Evolutionary conservation across 2,113 vertebrate species (phyloP), one percentile per base, ranked within the genome.

Genomic region (Lagopus leucura): DNA sequence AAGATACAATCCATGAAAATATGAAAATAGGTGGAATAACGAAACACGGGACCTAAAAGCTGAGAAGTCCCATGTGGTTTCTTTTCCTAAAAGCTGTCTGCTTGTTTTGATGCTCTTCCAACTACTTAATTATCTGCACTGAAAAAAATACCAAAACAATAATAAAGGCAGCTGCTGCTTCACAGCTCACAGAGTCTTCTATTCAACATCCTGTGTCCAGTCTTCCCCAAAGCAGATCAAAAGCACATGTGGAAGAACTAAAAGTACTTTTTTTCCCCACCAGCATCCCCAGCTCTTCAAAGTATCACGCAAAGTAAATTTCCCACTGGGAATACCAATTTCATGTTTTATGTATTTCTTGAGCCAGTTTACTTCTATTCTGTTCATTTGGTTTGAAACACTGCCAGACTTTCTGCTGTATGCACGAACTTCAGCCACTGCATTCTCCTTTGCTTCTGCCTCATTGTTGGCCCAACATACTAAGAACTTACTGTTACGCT

Each of bases 41-140:
- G 20, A 75, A 14, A 82, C 28, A 66, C 28, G 50, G 60, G 34
- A 94, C 60, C 84, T 91, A 93, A 96, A 93, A 72, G 28, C 73
- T 77, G 64, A 73, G 52, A 88, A 69, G 25, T 89, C 42, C 63
- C 91, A 89, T 76, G 48, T 6, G 18, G 45, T 36, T 94, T 72
- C 54, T 87, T 96, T 96, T 95, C 82, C 87, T 94, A 60, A 71
- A 94, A 88, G 76, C 84, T 19, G 17, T 50, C 82, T 95, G 79
- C 69, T 92, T 95, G 63, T 85, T 71, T 66, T 96, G 86, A 95
- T 82, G 47, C 52, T 95, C 52, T 79, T 93, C 77, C 88, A 89
- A 63, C 64, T 92, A 83, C 82, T 97, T 97, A 91, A 96, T 92
- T 96, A 94, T 89, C 66, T 91, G 50, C 64, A 63, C 73, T 84